Percentiles rank a stretch among this genome's conserved stretches.
phyloP scores from a whole-genome alignment of 2,888 invertebrate species.

The Agrotis ipsilon region DNA sequence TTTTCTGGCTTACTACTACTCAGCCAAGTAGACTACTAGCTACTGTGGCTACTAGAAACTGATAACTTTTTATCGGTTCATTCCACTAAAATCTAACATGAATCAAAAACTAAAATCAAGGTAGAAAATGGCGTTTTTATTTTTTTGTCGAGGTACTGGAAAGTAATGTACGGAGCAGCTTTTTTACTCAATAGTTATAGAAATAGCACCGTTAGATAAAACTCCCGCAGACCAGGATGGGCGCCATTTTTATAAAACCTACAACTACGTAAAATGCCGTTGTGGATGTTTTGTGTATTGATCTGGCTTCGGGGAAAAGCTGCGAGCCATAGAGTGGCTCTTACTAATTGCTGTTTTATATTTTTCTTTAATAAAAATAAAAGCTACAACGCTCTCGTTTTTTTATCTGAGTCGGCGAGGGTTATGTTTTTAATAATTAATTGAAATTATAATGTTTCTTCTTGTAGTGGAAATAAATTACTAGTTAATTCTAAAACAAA shows the following conservation, averaged over 20 bases:
- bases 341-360: constrained; percentile 17
- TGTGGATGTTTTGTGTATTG: constrained; percentile 21
- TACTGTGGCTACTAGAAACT: too few species aligned
- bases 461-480: background rate
- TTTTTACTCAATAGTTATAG: background rate
- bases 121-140: too few species aligned
- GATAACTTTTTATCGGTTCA: too few species aligned
- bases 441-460: too few species aligned
- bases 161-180: too few species aligned
- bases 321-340: background rate
- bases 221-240: background rate
- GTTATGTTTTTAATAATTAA: background rate
- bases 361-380: constrained; percentile 14
- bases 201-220: background rate
- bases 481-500: background rate
- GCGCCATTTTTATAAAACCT: constrained; percentile 30
- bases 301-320: constrained; percentile 23
- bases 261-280: background rate
- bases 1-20: too few species aligned
- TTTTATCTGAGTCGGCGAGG: background rate
- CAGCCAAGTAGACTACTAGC: too few species aligned
- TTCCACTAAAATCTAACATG: too few species aligned
- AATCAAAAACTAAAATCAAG: too few species aligned
- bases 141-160: too few species aligned
- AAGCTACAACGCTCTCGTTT: background rate